Evolutionary conservation across 2,797 vertebrate species (phyloP), one percentile per base, ranked within the genome.

Genomic region (Discoglossus pictus): DNA sequence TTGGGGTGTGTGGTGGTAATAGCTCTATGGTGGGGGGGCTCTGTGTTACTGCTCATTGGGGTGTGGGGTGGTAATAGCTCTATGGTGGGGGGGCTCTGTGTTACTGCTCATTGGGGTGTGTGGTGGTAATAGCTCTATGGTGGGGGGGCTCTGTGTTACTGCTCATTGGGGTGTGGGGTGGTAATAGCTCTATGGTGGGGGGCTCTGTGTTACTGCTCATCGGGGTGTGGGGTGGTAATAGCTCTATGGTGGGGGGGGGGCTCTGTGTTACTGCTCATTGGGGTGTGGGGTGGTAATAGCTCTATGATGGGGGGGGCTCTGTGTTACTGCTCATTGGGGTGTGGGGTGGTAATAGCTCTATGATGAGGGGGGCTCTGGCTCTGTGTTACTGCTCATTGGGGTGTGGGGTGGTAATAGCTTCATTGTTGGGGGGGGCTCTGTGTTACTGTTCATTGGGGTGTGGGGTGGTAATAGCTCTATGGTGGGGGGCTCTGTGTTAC

Each of bases 131-230:
- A n/a, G n/a, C n/a, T n/a, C n/a, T n/a, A n/a, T n/a, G n/a, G n/a
- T n/a, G n/a, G n/a, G n/a, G n/a, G n/a, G 42, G 18, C 27, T 38
- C 20, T 21, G 35, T 27, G 38, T 21, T 54, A 16, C 18, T 38
- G 18, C 12, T 39, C 27, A 39, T 24, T 31, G 18, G 47, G 43
- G 52, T 21, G 35, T 48, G 23, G 52, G 13, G 12, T 36, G 27
- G n/a, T n/a, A 6, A 11, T 40, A 11, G 38, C n/a, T n/a, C 7
- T 39, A 39, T 39, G 47, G 44, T 10, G 64, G 43, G 27, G 4
- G n/a, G n/a, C n/a, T n/a, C n/a, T 43, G 55, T 52, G 15, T 31
- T 35, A 34, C 53, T 53, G 47, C 46, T 48, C n/a, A 34, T 31
- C 47, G 16, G 24, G 64, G n/a, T n/a, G n/a, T n/a, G n/a, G n/a